These are phyloP conservation scores for Ectemnius cavifrons DNA, from an alignment of 2,888 invertebrate species.

Conservation along the genomic window DNA sequence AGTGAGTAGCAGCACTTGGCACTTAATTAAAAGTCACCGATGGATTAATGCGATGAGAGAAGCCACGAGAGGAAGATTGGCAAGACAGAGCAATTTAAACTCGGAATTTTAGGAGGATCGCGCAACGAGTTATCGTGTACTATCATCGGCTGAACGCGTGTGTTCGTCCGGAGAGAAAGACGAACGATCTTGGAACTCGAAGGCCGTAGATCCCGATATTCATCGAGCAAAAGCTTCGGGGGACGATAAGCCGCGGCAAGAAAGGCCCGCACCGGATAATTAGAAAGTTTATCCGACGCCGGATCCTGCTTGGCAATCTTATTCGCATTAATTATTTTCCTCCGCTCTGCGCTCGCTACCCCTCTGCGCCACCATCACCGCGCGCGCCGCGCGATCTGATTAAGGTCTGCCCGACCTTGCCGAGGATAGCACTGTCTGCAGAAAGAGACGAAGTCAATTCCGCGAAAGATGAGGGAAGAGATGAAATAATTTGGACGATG, in stretches of 20 bases:
- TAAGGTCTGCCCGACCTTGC: slow-evolving; percentile 13
- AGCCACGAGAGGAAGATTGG: too few relatives aligned
- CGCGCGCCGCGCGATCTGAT: slow-evolving; percentile 1
- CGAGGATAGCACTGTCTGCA: background rate
- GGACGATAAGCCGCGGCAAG: slow-evolving; percentile 5
- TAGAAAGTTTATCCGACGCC: slow-evolving; percentile 66
- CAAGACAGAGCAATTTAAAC: too few relatives aligned
- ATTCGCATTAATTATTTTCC: slow-evolving; percentile 66
- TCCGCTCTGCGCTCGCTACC: slow-evolving; percentile 4
- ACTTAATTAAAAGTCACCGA: background rate
- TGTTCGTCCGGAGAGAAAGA: background rate
- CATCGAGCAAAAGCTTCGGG: slow-evolving; percentile 21
- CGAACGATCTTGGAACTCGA: slow-evolving; percentile 19
- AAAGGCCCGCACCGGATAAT: slow-evolving; percentile 57
- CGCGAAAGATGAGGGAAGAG: slow-evolving; percentile 1
- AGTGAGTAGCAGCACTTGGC: too few relatives aligned
- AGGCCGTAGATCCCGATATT: slow-evolving; percentile 35
- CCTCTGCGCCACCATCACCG: background rate
- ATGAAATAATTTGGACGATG: too few relatives aligned
- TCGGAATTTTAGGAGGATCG: too few relatives aligned
- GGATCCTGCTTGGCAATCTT: slow-evolving; percentile 60
- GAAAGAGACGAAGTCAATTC: slow-evolving; percentile 4
- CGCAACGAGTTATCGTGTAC: too few relatives aligned
- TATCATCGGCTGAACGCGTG: too few relatives aligned
- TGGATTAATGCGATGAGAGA: background rate